Conservation (phyloP, 1,140 invertebrate genomes). For the Drosophila kikkawai region DNA sequence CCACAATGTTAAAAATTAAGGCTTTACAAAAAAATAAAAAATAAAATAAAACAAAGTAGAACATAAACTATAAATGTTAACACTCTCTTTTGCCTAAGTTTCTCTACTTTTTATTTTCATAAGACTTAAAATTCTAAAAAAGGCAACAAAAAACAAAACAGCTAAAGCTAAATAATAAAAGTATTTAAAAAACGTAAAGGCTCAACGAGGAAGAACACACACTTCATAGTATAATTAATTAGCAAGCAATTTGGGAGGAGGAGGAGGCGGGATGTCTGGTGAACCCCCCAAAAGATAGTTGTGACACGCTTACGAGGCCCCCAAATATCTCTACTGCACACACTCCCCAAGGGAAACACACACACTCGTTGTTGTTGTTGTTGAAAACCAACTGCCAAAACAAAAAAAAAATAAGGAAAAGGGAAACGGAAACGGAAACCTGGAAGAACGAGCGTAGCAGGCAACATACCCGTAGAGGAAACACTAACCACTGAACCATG, state of each 20-base stretch:
- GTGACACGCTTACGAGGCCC: constrained; percentile 52
- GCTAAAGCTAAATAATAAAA: constrained; percentile 30
- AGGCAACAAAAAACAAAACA: constrained; percentile 15
- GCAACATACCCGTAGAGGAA: constrained; percentile 41
- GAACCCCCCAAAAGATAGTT: constrained; percentile 44
- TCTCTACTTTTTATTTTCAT: constrained; percentile 70
- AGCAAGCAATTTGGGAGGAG: constrained; percentile 47
- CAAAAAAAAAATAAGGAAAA: constrained; percentile 18
- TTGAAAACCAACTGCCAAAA: constrained; percentile 72
- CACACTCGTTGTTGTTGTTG: constrained; percentile 53
- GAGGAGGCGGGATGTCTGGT: constrained; percentile 1
- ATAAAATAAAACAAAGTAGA: constrained; percentile 55
- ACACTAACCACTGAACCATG: constrained; percentile 36
- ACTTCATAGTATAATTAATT: constrained; percentile 71
- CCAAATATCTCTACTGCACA: constrained; percentile 38
- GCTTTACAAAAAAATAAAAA: constrained; percentile 21
- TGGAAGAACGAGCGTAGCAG: constrained; percentile 21
- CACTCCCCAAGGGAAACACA: constrained; percentile 56
- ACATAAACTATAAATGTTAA: constrained; percentile 68
- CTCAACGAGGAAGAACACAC: constrained; percentile 42
- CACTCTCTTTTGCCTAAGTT: constrained; percentile 61
- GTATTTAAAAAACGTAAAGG: constrained; percentile 47
- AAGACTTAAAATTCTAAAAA: constrained; percentile 53
- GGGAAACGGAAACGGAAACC: constrained; percentile 15
- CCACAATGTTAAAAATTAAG: constrained; percentile 59